These are phyloP conservation scores for Pelochelys cantorii DNA, from an alignment of 2,797 vertebrate genomes.

Conservation along the genomic window DNA sequence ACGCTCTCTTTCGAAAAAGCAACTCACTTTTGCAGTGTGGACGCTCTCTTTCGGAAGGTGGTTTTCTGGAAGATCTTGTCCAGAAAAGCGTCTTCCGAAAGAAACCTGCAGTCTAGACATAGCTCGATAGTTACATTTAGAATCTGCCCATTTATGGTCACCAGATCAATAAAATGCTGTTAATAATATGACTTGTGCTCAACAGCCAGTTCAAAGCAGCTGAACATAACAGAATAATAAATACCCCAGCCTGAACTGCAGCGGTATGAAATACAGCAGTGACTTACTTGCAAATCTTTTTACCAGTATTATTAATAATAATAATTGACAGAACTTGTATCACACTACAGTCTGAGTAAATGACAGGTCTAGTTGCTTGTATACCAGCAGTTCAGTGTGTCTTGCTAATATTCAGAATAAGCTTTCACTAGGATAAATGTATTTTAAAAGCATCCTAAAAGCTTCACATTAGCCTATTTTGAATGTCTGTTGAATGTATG, in stretches of 20 bases:
- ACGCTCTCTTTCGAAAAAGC: too few relatives aligned
- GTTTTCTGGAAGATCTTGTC: too few relatives aligned
- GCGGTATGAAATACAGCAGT: constrained; percentile 38
- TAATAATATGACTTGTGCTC: constrained; percentile 10
- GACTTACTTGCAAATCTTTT: constrained; percentile 47
- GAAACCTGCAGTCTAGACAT: too few relatives aligned
- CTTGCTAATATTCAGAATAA: constrained; percentile 35
- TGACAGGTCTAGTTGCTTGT: constrained; percentile 34
- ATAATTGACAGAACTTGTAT: constrained; percentile 49
- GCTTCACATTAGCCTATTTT: constrained; percentile 55
- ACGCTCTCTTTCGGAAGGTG: too few relatives aligned
- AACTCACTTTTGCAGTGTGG: too few relatives aligned
- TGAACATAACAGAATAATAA: neutral
- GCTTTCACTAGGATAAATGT: constrained; percentile 66
- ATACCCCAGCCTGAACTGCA: constrained; percentile 22
- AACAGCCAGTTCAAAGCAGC: constrained; percentile 29
- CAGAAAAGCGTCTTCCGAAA: too few relatives aligned
- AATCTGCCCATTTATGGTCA: neutral
- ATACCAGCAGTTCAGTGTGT: constrained; percentile 16
- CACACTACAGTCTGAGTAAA: constrained; percentile 40
- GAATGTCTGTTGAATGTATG: constrained; percentile 43
- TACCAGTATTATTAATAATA: constrained; percentile 22
- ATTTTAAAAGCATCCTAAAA: constrained; percentile 63
- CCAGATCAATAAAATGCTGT: neutral
- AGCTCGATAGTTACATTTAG: neutral